Base-by-base conservation (phyloP, 1,140 invertebrate genomes). In the Drosophila rhopaloa region DNA sequence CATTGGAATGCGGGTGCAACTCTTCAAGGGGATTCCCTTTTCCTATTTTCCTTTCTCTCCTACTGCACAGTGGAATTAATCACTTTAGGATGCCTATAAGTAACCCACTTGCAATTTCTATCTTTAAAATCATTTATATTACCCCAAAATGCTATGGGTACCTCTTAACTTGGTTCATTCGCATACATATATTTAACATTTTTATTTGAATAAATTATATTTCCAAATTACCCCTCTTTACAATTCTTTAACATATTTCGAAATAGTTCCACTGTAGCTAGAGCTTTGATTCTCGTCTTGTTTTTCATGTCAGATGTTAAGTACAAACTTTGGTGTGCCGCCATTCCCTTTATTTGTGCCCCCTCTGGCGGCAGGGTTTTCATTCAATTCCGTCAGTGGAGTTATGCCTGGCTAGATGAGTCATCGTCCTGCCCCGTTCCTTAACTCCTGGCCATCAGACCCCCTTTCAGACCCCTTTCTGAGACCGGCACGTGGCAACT, bases 271-370 rank as follows among this genome's bases (percentile, higher is more conserved):
- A 65, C 61, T 37, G 61, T 65, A 29, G 3, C 11, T 11, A 11
- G 37, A 19, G 14, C 19, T 35, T 9, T 7, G 32, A 41, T 46
- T 51, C 61, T n/a, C 65, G 46, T 68, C 46, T 66, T 62, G 37
- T 44, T 51, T 67, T 63, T 79, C 38, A 81, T 82, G 83, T 82
- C 82, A 82, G 66, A 86, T 88, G 82, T 86, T 88, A 88, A 82
- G 83, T 88, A 76, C 67, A 53, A 59, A 37, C 60, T 44, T 71
- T 44, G 40, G 16, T 55, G 16, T 10, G n/a, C 47, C 38, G 10
- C 40, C 35, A 19, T 37, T 55, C 32, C 46, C 32, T 46, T 47
- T 54, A 24, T 60, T 57, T 47, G 60, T 41, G 54, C 43, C 44
- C 50, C 59, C 43, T 57, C 41, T 48, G 32, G 65, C 35, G 35